Evolutionary conservation across 2,113 vertebrate genomes (phyloP), one percentile per base, ranked within the genome.

Genomic region (Phalacrocorax carbo): DNA sequence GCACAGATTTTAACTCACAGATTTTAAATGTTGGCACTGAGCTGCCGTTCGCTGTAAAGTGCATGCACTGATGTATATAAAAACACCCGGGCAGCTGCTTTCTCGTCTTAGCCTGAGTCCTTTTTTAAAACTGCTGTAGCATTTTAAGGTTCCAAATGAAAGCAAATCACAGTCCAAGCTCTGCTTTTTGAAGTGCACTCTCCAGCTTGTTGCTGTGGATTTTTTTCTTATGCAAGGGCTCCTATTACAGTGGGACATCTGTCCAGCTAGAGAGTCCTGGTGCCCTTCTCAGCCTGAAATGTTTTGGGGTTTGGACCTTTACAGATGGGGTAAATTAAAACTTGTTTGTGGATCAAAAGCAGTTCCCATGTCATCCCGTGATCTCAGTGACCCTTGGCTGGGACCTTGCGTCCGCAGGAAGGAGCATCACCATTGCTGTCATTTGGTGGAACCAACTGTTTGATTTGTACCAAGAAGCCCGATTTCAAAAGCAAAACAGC

Each of bases 241-340:
- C 77, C 80, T 19, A 3, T 86, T 91, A 54, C 73, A 54, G 66
- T n/a, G 75, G 51, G 32, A 88, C 68, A 62, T 90, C 65, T 96
- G 86, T 82, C 76, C 48, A 29, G 23, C 19, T 36, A 17, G 17
- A 61, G 17, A 71, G 29, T 18, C 46, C 57, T 38, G 25, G 6
- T 93, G 81, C 40, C 44, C 69, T 88, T 60, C 86, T 64, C 72
- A 90, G 73, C 61, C 57, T 78, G 86, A 94, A 93, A 90, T 8
- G 4, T 79, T 96, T 70, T 91, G 76, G 40, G 38, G 23, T 66
- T 81, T 93, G 72, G 55, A 75, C 60, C 30, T 96, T 83, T 88
- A 68, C 60, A 94, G 76, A 88, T 88, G 61, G 72, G 6, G 36
- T 78, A 88, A 81, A 96, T 93, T 76, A 94, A 92, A 94, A 75